phyloP scores from a whole-genome alignment of 2,888 invertebrate genomes.

The Lordiphosa andalusiaca region DNA sequence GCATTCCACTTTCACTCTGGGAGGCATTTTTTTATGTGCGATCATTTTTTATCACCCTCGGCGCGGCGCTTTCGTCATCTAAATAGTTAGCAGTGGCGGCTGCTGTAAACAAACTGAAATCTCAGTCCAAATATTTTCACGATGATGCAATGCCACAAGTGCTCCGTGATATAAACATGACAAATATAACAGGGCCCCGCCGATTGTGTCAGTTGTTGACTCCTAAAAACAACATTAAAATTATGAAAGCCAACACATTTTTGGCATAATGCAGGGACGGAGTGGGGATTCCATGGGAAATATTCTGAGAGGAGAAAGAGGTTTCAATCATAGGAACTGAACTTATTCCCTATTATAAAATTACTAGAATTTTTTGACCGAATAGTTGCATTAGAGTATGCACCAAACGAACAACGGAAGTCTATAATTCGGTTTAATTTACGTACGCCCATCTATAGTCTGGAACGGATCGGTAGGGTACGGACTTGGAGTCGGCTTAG shows the following conservation, averaged over 20 bases:
- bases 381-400: no score
- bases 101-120: constrained; percentile 39
- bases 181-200: constrained; percentile 32
- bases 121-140: constrained; percentile 44
- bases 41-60: constrained; percentile 31
- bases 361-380: no score
- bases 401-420: no score
- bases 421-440: no score
- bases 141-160: constrained; percentile 61
- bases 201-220: constrained; percentile 7
- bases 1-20: constrained; percentile 29
- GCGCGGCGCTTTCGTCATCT: constrained; percentile 15
- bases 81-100: constrained; percentile 7
- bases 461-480: no score
- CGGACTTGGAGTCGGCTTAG: no score
- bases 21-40: constrained; percentile 26
- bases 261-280: background rate
- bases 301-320: no score
- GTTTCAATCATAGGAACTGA: no score
- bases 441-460: no score
- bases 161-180: constrained; percentile 29
- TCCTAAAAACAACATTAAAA: constrained; percentile 10
- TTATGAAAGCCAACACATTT: constrained; percentile 11
- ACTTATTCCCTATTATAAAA: no score
- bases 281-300: no score